Evolutionary conservation across 2,797 vertebrate genomes (phyloP).

Genomic region (Jordanella pulchra): DNA sequence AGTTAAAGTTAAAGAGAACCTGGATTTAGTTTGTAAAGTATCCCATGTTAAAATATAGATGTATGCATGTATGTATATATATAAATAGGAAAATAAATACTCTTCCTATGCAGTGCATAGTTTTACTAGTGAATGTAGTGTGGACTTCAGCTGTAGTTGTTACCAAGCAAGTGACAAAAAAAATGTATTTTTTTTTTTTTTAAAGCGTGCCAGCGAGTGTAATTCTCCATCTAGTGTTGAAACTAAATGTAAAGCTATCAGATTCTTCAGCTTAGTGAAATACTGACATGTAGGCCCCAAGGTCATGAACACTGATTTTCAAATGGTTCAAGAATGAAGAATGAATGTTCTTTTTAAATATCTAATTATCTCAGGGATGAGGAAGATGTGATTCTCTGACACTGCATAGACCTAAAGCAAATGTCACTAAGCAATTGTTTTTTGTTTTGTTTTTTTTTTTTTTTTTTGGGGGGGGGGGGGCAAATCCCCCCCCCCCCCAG

Average conservation of each 20-base stretch:
- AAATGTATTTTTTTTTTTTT: no score
- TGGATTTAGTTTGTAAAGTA: conserved; percentile 21
- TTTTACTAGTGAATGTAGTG: conserved; percentile 67
- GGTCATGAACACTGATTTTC: conserved; percentile 62
- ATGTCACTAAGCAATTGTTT: not conserved
- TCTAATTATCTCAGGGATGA: not conserved
- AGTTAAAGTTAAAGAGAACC: conserved; percentile 15
- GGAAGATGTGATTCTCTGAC: not conserved
- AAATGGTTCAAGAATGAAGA: conserved; percentile 19
- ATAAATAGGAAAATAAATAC: conserved; percentile 80
- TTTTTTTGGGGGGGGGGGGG: no score
- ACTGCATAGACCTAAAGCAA: conserved; percentile 36
- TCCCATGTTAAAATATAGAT: conserved; percentile 15
- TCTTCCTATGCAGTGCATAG: conserved; percentile 52
- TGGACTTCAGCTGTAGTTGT: conserved; percentile 41
- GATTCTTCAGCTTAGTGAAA: conserved; percentile 65
- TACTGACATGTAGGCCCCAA: conserved; percentile 58
- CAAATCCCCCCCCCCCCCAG: no score
- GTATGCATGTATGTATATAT: not conserved
- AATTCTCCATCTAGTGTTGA: conserved; percentile 58
- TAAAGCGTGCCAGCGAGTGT: conserved; percentile 10
- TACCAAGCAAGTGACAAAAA: conserved; percentile 30
- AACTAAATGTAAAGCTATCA: conserved; percentile 29
- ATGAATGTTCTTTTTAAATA: not conserved
- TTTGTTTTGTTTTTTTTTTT: no score